Base-by-base conservation (phyloP, 1,140 invertebrate genomes). In the Drosophila baimaii region DNA sequence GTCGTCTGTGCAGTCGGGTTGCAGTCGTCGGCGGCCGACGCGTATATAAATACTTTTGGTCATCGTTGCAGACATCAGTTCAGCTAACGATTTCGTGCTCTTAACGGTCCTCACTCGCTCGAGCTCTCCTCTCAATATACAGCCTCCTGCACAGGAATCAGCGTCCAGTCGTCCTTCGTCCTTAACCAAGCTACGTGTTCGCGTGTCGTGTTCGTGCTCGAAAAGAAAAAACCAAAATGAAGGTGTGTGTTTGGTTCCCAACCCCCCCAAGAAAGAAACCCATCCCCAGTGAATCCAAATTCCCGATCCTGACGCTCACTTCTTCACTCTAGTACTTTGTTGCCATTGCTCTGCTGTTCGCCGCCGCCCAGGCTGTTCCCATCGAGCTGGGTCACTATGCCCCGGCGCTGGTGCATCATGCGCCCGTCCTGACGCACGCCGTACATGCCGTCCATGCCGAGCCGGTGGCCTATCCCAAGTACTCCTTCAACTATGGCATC, bases 401-500 rank as follows among this genome's bases (percentile, higher is more conserved):
- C 27, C 83, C 80, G 17, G 77, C 89, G 46, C 44, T 86, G 84
- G 23, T 91, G 59, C 91, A 92, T 72, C 83, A 86, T 61, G 91
- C 85, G 46, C 91, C 91, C 5, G 83, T 86, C 23, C 65, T 86
- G 44, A 74, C 85, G 25, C 89, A 91, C 65, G 89, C 82, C 13
- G 80, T 68, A 15, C 91, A 92, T 79, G 83, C 82, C 29, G 85
- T 92, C 58, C 89, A 90, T 65, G 86, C 91, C 52, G 91, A 92
- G 77, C 91, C 91, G 41, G 91, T 92, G 77, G 90, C 92, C 33
- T 93, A 94, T 70, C 93, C 93, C 25, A 93, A 92, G 72, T 94
- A 94, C 70, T 92, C 93, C 15, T 94, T 93, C 78, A 93, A 94
- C 63, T 94, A 94, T 79, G 93, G 93, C 12, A 92, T 92, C 74